These are phyloP conservation scores for Actinostola sp. DNA, from an alignment of 92 coral and sea anemone genomes.

Conservation along the genomic window DNA sequence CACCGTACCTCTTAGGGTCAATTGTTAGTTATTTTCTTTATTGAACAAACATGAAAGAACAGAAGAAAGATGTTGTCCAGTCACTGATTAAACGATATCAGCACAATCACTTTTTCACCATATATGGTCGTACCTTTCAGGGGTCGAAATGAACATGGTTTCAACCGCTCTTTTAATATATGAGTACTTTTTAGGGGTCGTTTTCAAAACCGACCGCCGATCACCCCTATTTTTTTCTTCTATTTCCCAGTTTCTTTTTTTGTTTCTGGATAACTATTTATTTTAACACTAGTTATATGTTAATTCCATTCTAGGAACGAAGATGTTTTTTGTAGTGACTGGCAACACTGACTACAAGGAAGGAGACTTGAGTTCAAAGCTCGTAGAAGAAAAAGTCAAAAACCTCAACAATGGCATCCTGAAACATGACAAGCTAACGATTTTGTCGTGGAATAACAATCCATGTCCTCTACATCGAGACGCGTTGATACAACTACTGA, in stretches of 20 bases:
- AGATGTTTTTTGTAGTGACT: not conserved
- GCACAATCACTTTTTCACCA: no score
- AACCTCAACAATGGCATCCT: not conserved
- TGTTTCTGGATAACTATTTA: not conserved
- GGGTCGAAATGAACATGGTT: no score
- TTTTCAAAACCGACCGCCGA: no score
- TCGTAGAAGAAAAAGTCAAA: not conserved
- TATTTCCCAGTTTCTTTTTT: not conserved
- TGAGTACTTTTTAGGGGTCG: no score
- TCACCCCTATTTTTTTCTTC: no score
- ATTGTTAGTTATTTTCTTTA: no score
- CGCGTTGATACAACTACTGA: not conserved
- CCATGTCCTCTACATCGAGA: not conserved
- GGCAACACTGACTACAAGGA: not conserved
- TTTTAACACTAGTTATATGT: not conserved
- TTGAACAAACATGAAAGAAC: no score
- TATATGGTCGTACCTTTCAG: no score
- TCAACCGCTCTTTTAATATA: no score
- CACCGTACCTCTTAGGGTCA: no score
- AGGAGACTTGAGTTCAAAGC: not conserved
- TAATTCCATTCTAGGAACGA: conserved; percentile 3
- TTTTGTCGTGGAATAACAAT: conserved; percentile 21
- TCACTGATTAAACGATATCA: no score
- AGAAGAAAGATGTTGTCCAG: no score
- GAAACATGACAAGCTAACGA: not conserved